phyloP scores from a whole-genome alignment of 2,888 invertebrate genomes.

The Pollenia amentaria region DNA sequence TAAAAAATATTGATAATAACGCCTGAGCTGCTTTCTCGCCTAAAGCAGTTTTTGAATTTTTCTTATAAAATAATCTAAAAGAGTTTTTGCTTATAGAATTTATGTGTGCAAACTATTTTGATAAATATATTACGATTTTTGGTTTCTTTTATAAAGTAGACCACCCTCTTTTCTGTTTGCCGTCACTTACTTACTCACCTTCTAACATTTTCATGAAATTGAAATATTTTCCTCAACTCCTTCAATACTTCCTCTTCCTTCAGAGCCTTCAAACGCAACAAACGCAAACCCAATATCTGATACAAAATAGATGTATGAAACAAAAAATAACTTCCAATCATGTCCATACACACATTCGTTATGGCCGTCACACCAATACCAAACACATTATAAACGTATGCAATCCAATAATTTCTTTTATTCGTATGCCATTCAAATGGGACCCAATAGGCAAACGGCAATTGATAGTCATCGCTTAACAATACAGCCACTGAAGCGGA shows the following conservation, averaged over 20 bases:
- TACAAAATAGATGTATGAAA: constrained; percentile 79
- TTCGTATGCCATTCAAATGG: constrained; percentile 79
- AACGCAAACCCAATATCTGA: constrained; percentile 76
- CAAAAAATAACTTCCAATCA: constrained; percentile 79
- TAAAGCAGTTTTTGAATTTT: too few species aligned
- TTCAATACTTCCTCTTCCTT: constrained; percentile 15
- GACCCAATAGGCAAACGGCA: constrained; percentile 80
- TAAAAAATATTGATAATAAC: too few species aligned
- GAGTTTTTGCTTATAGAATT: too few species aligned
- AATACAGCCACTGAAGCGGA: constrained; percentile 70
- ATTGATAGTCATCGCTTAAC: constrained; percentile 61
- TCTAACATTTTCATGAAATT: constrained; percentile 60
- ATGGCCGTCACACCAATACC: constrained; percentile 76
- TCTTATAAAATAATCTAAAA: too few species aligned
- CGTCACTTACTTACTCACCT: constrained; percentile 22
- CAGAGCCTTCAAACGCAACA: constrained; percentile 67
- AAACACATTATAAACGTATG: constrained; percentile 78
- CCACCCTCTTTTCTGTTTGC: too few species aligned
- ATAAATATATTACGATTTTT: too few species aligned
- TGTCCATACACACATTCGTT: constrained; percentile 78
- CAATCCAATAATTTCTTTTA: constrained; percentile 75
- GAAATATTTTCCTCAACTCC: constrained; percentile 40
- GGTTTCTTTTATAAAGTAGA: too few species aligned
- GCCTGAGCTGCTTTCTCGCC: too few species aligned
- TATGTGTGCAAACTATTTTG: too few species aligned